Percentiles rank a stretch among this genome's conserved stretches.
Conservation (phyloP, 2,888 invertebrate species). For the Gastracanthus pulcherrimus region DNA sequence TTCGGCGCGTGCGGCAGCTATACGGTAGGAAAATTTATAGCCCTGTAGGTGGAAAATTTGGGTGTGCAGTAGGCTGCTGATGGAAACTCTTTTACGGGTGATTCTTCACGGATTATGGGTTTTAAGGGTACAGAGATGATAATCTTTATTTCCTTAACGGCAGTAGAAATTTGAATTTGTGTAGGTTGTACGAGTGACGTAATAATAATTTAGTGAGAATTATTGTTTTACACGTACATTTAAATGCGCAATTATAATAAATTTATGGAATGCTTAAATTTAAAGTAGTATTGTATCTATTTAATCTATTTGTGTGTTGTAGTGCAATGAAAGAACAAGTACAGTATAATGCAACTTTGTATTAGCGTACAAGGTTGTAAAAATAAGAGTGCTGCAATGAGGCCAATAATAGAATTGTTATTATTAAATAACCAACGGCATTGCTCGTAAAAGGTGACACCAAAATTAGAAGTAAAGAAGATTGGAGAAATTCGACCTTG, state of each 20-base stretch:
- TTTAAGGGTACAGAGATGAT: constrained; percentile 3
- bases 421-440: too few relatives aligned
- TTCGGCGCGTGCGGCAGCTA: background rate
- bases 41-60: constrained; percentile 38
- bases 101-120: constrained; percentile 16
- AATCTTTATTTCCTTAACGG: background rate
- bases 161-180: background rate
- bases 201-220: background rate
- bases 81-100: constrained; percentile 38
- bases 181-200: background rate
- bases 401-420: background rate
- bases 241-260: background rate
- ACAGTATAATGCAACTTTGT: too few relatives aligned
- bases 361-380: too few relatives aligned
- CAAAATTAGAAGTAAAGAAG: background rate
- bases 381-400: too few relatives aligned
- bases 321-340: too few relatives aligned
- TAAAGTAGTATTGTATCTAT: too few relatives aligned
- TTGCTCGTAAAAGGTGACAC: too few relatives aligned
- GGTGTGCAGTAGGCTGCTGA: constrained; percentile 3
- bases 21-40: constrained; percentile 46
- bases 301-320: too few relatives aligned
- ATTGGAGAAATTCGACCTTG: background rate
- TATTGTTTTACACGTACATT: background rate
- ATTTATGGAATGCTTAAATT: too few relatives aligned